Base-by-base conservation (phyloP, 2,888 invertebrate genomes). In the Eupithecia centaureata region DNA sequence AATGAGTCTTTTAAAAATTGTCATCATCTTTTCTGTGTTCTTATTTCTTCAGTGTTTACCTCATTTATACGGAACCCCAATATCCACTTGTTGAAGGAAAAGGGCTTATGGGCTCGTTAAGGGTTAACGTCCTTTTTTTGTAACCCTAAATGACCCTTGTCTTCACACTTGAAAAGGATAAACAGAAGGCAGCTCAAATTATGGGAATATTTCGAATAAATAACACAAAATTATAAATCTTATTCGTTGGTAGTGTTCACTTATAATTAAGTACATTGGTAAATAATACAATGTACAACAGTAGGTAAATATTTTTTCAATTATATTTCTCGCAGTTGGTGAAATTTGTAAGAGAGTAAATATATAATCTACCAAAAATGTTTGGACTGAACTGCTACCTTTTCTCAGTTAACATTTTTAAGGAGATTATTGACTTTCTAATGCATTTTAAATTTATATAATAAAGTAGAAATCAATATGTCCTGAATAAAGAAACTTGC, bases 71-170 rank as follows among this genome's bases (percentile, higher is more conserved):
- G 65, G 68, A 71, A 63, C 75, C 67, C 73, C 52, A 62, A 60
- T 58, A 60, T 18, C 67, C 67, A 71, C 71, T 73, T 71, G 74
- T 69, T 75, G 73, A 75, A 65, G 54, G 75, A 75, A 67, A 71
- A 68, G 69, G 47, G 64, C 65, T 59, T 62, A 63, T 27, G 60
- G 54, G 61, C 66, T 66, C 67, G 63, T 73, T 74, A 73, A 65
- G 56, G 70, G 67, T 61, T 70, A 71, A 70, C 65, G 63, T 42
- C 38, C 59, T 64, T 74, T 74, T 72, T 74, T 68, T 70, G 64
- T 57, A 54, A 63, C 52, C 54, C 47, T 60, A 67, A 70, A 61
- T 64, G 61, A 70, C 59, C 57, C 64, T 64, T 52, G 54, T 60
- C 58, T 67, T 66, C 42, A 65, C 70, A 70, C 63, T 61, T 52